These are phyloP conservation scores for Anseranas semipalmata DNA, from an alignment of 2,113 vertebrate genomes.

Conservation along the genomic window DNA sequence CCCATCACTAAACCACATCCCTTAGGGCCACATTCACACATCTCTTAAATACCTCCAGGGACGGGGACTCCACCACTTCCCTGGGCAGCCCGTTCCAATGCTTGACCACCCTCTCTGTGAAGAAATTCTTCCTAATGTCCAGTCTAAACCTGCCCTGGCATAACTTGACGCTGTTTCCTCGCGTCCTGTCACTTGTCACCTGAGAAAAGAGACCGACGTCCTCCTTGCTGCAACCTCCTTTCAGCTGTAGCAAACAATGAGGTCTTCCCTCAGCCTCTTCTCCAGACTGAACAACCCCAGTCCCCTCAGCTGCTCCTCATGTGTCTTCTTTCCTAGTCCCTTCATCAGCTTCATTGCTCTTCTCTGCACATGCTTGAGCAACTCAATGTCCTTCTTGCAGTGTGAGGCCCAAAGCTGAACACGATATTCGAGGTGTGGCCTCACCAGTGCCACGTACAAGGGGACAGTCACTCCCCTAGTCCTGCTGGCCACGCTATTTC, in stretches of 20 bases:
- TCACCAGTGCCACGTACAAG: not conserved
- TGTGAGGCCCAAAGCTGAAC: not conserved
- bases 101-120: not conserved
- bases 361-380: not conserved
- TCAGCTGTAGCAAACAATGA: not conserved
- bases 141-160: not conserved
- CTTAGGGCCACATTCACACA: not conserved
- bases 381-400: not conserved
- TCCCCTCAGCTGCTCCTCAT: not conserved
- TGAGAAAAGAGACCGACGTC: not conserved
- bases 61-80: not conserved
- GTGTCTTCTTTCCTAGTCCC: not conserved
- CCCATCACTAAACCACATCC: not conserved
- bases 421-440: not conserved
- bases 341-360: not conserved
- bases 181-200: not conserved
- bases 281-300: not conserved
- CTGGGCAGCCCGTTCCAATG: not conserved
- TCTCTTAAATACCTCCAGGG: not conserved
- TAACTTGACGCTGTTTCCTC: not conserved
- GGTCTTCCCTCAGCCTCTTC: not conserved
- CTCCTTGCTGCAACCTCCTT: not conserved
- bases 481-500: not conserved
- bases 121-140: not conserved
- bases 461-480: not conserved